Evolutionary conservation across 2,888 invertebrate species (phyloP).

Genomic region (Belgica antarctica): DNA sequence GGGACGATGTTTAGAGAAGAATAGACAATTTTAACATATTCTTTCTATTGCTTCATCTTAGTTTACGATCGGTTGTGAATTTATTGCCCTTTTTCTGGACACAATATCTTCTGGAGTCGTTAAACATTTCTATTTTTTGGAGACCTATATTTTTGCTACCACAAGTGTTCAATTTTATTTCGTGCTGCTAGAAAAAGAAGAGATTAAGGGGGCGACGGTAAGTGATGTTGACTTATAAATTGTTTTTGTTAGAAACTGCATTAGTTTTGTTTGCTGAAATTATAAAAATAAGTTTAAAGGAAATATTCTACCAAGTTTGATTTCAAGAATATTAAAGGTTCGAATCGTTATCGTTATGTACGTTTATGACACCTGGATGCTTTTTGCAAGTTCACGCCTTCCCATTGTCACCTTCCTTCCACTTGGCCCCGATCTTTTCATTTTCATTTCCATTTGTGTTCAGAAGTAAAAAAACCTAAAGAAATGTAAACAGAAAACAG

Average conservation of each 20-base stretch:
- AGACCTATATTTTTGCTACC: slow-evolving; percentile 27
- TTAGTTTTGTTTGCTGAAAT: too few species aligned
- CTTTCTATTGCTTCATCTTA: not conserved
- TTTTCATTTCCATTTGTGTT: slow-evolving; percentile 13
- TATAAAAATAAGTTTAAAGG: too few species aligned
- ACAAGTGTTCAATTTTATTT: slow-evolving; percentile 10
- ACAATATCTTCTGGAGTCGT: not conserved
- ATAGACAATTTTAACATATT: not conserved
- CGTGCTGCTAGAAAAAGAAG: not conserved
- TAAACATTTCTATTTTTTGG: not conserved
- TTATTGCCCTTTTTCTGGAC: slow-evolving; percentile 23
- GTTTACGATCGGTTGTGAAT: slow-evolving; percentile 9
- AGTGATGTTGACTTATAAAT: too few species aligned
- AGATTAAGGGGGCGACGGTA: too few species aligned
- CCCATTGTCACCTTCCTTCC: too few species aligned
- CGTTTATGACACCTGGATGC: too few species aligned
- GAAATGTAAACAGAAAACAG: slow-evolving; percentile 3
- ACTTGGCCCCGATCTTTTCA: not conserved
- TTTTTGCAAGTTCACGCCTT: too few species aligned
- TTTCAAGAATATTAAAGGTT: too few species aligned
- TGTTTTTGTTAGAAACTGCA: not conserved
- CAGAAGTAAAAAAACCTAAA: not conserved
- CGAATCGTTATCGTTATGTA: too few species aligned
- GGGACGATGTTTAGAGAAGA: not conserved
- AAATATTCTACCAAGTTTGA: too few species aligned